Base-by-base conservation (phyloP, 1,140 invertebrate genomes). In the Chlorops oryzae region DNA sequence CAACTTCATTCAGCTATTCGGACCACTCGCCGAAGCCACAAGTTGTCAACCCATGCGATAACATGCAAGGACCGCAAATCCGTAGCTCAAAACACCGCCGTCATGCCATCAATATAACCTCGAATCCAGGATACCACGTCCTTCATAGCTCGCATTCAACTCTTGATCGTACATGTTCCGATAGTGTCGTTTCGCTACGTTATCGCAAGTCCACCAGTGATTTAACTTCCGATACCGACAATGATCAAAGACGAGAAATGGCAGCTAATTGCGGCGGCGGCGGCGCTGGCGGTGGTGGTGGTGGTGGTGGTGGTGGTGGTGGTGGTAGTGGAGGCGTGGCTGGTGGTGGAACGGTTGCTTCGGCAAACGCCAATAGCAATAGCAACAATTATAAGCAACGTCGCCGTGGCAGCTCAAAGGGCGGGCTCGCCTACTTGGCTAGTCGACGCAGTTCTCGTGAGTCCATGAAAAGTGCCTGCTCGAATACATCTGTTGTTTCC, bases 171-270 rank as follows among this genome's bases (percentile, higher is more conserved):
- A 72, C 70, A 17, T 72, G 65, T 24, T 72, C 69, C 24, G 70
- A 72, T 15, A 70, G 67, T 37, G 60, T 68, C 3, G 63, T 70
- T 7, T 67, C 64, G 0, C 52, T 71, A 35, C 62, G 78, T 37
- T 82, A 79, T 59, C 72, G 84, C 23, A 84, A 82, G 57, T 87
- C 85, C 0, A 87, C 85, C 12, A 86, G 84, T 35, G 84, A 87
- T 71, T 72, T 87, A 34, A 86, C 84, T 2, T 82, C 85, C 52
- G 72, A 68, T 17, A 54, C 63, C 2, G 65, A 69, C 13, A 51
- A 57, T 42, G 63, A 67, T 47, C 24, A 61, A 1, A 67, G 64
- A 17, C 57, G 61, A 50, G 58, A 58, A 28, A 63, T 59, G 41
- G 63, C 62, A 3, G 22, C 23, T 6, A 41, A 7, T 10, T 10